Evolutionary conservation across 1,140 invertebrate species (phyloP).

Genomic region (Delia radicum): DNA sequence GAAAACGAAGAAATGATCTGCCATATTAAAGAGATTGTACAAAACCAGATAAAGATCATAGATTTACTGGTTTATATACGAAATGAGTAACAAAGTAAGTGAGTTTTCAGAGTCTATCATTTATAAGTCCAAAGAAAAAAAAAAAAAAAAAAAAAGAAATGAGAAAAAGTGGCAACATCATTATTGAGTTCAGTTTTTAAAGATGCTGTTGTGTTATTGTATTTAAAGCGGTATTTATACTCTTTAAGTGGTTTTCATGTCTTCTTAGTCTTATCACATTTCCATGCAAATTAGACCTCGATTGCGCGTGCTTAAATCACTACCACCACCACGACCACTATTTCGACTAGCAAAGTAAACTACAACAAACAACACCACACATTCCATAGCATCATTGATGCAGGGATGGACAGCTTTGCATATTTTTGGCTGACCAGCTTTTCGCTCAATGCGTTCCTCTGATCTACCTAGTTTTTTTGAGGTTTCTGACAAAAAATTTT

Average conservation of each 20-base stretch:
- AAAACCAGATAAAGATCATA: background rate
- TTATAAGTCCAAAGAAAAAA: background rate
- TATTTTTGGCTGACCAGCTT: too few relatives aligned
- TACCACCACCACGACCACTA: background rate
- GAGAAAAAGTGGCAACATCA: background rate
- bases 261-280: background rate
- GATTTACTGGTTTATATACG: background rate
- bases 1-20: background rate
- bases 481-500: too few relatives aligned
- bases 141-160: background rate
- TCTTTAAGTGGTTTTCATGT: background rate
- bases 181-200: background rate
- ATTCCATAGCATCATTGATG: background rate
- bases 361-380: background rate
- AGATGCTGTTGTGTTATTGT: background rate
- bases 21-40: background rate
- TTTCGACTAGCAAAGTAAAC: too few relatives aligned
- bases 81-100: background rate
- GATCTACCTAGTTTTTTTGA: too few relatives aligned
- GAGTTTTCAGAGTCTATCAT: too few relatives aligned
- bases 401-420: too few relatives aligned
- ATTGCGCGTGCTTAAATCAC: conserved; percentile 12
- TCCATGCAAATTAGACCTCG: conserved; percentile 23
- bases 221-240: background rate
- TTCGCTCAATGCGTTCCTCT: too few relatives aligned